Base-by-base conservation (phyloP, 1,140 invertebrate genomes). In the Oreohelix idahoensis region DNA sequence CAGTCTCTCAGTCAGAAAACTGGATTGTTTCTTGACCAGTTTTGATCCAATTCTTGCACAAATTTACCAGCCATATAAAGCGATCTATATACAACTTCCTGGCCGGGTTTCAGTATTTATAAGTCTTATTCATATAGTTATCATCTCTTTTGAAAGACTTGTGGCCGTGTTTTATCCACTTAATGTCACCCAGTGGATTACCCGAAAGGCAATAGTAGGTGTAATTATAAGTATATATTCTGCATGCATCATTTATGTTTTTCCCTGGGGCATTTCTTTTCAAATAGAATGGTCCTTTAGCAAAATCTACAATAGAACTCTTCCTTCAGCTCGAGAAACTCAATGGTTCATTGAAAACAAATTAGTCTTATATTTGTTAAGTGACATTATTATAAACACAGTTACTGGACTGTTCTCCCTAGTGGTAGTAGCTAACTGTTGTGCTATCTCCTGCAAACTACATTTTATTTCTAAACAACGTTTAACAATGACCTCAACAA, bases 91-190 rank as follows among this genome's bases (percentile, higher is more conserved):
- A 13, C 23, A 20, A 10, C 36, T 5, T 1, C 38, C 10, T 11
- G 38, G 38, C 4, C 32, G 32, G 1, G 11, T 23, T 5, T 23
- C 53, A 4, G 2, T 38, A 35, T 2, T 66, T 8, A 39, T 66
- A 11, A 39, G 35, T 79, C 0, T 69, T 1, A 51, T 20, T 26
- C 77, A 66, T 35, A 45, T 69, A 2, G 58, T 66, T 11, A 26
- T 69, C 51, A 79, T 79, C 36, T 58, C 77, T 1, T 29, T 36
- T 23, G 77, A 79, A 26, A 79, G 77, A n/a, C 32, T 79, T 36
- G 1, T 79, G 11, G 53, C 58, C 23, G 77, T 79, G 4, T 36
- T 36, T 38, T 79, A 53, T 26, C 77, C 77, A 15, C 53, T 79
- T 1, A 42, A 79, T 10, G 77, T 79, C 36, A 66, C 77, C 17